Conservation (phyloP, 2,797 vertebrate genomes). For the Danio albolineatus region DNA sequence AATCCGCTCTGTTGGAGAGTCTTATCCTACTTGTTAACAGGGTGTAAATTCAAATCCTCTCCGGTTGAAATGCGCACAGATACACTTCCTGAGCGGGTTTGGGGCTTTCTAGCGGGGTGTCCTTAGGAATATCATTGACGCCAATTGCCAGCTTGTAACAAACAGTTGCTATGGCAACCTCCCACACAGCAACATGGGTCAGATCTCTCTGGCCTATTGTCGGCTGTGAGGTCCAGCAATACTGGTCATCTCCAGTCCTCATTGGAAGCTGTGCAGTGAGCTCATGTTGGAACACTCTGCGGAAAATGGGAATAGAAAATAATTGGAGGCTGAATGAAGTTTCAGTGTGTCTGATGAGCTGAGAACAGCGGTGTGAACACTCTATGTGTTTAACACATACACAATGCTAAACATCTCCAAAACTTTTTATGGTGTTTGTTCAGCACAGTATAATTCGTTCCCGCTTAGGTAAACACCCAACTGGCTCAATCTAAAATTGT, state of each 20-base stretch:
- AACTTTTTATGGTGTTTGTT: slow-evolving; percentile 15
- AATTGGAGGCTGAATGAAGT: background rate
- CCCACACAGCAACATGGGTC: slow-evolving; percentile 7
- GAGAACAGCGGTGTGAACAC: background rate
- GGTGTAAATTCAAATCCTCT: slow-evolving; percentile 67
- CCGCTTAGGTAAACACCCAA: slow-evolving; percentile 41
- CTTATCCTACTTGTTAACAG: slow-evolving; percentile 66
- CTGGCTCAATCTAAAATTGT: background rate
- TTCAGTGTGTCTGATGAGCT: background rate
- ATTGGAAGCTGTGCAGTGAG: slow-evolving; percentile 13
- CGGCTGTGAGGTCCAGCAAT: slow-evolving; percentile 7
- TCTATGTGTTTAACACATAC: background rate
- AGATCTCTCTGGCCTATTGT: slow-evolving; percentile 32
- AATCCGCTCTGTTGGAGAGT: slow-evolving; percentile 64
- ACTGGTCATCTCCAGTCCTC: slow-evolving; percentile 30
- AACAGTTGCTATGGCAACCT: slow-evolving; percentile 61
- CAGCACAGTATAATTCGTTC: slow-evolving; percentile 28
- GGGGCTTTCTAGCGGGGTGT: slow-evolving; percentile 10
- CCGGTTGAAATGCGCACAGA: slow-evolving; percentile 45
- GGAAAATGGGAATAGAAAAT: slow-evolving; percentile 38
- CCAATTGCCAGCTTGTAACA: slow-evolving; percentile 58
- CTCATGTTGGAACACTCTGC: slow-evolving; percentile 33
- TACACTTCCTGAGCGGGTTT: slow-evolving; percentile 31
- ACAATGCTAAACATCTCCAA: slow-evolving; percentile 27
- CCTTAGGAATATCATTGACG: slow-evolving; percentile 27